Conservation (phyloP, 2,888 invertebrate species). For the Adelognathus sp. region DNA sequence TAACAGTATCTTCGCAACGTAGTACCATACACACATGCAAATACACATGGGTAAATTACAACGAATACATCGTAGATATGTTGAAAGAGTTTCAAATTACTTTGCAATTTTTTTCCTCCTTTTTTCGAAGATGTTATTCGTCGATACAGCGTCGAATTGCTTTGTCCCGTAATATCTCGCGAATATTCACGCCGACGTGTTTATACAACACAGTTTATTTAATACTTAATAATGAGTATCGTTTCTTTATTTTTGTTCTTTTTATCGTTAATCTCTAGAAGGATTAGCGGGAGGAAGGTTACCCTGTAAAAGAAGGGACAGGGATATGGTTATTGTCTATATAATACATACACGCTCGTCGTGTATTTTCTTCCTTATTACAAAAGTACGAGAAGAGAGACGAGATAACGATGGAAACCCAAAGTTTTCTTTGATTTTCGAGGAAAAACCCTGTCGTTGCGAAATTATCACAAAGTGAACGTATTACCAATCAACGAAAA, state of each 20-base stretch:
- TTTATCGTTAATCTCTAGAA: constrained; percentile 45
- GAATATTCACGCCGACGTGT: constrained; percentile 9
- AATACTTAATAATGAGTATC: constrained; percentile 25
- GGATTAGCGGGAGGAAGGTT: constrained; percentile 61
- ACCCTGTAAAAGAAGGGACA: constrained; percentile 66
- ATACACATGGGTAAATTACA: constrained; percentile 43
- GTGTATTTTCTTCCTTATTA: constrained; percentile 40
- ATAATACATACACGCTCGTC: constrained; percentile 65
- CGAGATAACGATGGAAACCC: background rate
- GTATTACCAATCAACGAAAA: background rate
- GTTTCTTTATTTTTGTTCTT: constrained; percentile 28
- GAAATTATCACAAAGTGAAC: constrained; percentile 12
- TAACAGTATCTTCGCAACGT: constrained; percentile 24
- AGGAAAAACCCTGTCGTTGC: constrained; percentile 35
- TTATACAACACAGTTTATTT: constrained; percentile 26
- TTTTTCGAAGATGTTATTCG: background rate
- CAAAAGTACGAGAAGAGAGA: constrained; percentile 5
- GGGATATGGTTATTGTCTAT: constrained; percentile 72
- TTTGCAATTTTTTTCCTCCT: constrained; percentile 6
- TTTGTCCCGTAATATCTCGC: constrained; percentile 12
- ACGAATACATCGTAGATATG: constrained; percentile 52
- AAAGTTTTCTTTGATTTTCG: constrained; percentile 18
- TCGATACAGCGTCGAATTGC: constrained; percentile 12
- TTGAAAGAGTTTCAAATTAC: constrained; percentile 17
- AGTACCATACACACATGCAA: constrained; percentile 44